Evolutionary conservation across 2,113 vertebrate genomes (phyloP), one percentile per base, ranked within the genome.

Genomic region (Taurulus bubalis): DNA sequence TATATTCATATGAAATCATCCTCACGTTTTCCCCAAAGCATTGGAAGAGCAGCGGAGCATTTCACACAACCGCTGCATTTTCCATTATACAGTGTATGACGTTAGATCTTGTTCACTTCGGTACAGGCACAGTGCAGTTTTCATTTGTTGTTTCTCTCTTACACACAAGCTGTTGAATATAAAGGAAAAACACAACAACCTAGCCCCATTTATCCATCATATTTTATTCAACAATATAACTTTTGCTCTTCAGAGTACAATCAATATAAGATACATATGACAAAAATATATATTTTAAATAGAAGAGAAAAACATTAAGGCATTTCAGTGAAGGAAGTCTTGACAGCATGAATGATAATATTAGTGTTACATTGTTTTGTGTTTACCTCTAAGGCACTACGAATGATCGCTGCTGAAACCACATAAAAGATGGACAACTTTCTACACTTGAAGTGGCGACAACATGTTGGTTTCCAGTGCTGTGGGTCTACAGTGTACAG

Each of bases 211-310:
- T 84, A 77, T 91, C 84, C 77, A 85, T 87, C 73, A 82, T 80
- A 82, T 91, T 93, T 94, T 93, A 94, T 93, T 93, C 75, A 84
- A 92, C 90, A 91, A 88, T 89, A 90, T 90, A 89, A 85, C 42
- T 83, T 91, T 86, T 87, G 82, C 77, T 92, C 87, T 88, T 93
- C 55, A 84, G 93, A 90, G 87, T 94, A 93, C 89, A 93, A 90
- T 91, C 85, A 85, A 87, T 93, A 83, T 63, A 88, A 93, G 90
- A 84, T 93, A 94, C 73, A 89, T 87, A 81, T 92, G 89, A 92
- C 88, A 93, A 93, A 91, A 58, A 58, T 58, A 93, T 91, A 93
- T 89, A 92, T 89, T 90, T 94, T 93, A 93, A 93, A 93, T 92
- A 94, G 82, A 86, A 84, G 74, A 65, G 73, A 75, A 81, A 88